Evolutionary conservation across 2,797 vertebrate genomes (phyloP), one percentile per base, ranked within the genome.

Genomic region (Pelobates cultripes): DNA sequence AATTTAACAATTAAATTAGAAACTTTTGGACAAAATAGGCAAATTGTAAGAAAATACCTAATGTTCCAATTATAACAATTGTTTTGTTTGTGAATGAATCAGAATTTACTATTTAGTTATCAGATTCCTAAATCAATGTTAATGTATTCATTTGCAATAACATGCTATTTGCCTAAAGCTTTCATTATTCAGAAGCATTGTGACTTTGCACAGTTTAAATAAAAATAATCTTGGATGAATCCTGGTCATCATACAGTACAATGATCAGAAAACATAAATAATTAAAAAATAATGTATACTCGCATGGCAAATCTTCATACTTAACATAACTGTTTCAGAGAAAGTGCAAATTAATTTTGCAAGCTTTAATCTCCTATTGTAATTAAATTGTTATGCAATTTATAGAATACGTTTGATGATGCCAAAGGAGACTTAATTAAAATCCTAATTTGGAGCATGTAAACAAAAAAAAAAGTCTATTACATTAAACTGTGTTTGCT

Each of bases 321-420:
- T 75, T 70, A 83, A 75, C 67, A 75, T 76, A 71, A 60, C 57
- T 71, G 57, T 76, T 79, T 60, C 57, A 7, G 67, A 75, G 47
- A 55, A 75, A 79, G 73, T 79, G 28, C 57, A 84, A 72, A 76
- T 84, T 75, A 9, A 84, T 84, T 83, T 83, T 75, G 55, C 8
- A 57, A 66, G 77, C 77, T 83, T 67, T 79, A 83, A 83, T 83
- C 77, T 75, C 17, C 68, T 78, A 79, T 79, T 75, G 77, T 84
- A 84, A 84, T 84, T 79, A 84, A 84, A 79, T 84, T 84, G 82
- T 75, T 84, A 84, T 84, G 77, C 82, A 75, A 79, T 79, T 76
- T 84, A 79, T 79, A 64, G 82, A 45, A 84, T 66, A 64, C 77
- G 75, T 79, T 84, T 79, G 82, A 84, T 79, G 82, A 78, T 79